Percentiles rank a stretch among this genome's conserved stretches.
These are phyloP conservation scores for Ligdia adustata DNA, from an alignment of 2,888 invertebrate genomes.

Conservation along the genomic window DNA sequence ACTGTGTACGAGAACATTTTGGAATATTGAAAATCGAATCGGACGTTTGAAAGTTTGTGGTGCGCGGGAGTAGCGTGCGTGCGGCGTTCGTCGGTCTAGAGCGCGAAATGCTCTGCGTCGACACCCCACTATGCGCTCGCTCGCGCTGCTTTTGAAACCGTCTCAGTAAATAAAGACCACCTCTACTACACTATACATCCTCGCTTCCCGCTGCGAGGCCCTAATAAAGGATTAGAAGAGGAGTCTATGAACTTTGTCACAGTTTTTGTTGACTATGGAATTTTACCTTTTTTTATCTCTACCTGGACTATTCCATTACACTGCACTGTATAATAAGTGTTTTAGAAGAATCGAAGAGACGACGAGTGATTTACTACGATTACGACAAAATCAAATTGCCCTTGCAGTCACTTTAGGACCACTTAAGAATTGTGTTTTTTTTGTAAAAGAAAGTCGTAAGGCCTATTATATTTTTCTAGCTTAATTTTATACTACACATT, in stretches of 20 bases:
- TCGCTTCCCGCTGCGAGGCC: conserved; percentile 67
- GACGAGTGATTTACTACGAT: conserved; percentile 32
- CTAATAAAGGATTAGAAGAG: conserved; percentile 54
- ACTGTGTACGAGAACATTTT: conserved; percentile 74
- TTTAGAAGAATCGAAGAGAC: conserved; percentile 13
- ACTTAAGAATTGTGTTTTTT: no score
- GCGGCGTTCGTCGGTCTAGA: conserved; percentile 57
- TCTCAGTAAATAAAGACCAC: conserved; percentile 72
- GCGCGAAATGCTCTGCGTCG: conserved; percentile 59
- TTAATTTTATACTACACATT: no score
- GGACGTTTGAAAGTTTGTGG: conserved; percentile 50
- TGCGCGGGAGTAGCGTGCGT: conserved; percentile 65
- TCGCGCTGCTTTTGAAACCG: conserved; percentile 57
- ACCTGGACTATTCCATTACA: conserved; percentile 43
- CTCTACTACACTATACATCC: conserved; percentile 17
- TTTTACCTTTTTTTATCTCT: conserved; percentile 45
- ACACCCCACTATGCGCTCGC: conserved; percentile 65
- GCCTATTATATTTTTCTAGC: no score
- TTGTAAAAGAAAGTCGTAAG: no score
- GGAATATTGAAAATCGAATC: conserved; percentile 52
- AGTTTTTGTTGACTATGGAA: conserved; percentile 57
- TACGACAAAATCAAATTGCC: conserved; percentile 24
- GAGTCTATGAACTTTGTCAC: conserved; percentile 70
- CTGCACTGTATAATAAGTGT: conserved; percentile 17
- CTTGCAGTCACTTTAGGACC: conserved; percentile 10